Evolutionary conservation across 2,113 vertebrate genomes (phyloP).

Genomic region (Seriola rivoliana): DNA sequence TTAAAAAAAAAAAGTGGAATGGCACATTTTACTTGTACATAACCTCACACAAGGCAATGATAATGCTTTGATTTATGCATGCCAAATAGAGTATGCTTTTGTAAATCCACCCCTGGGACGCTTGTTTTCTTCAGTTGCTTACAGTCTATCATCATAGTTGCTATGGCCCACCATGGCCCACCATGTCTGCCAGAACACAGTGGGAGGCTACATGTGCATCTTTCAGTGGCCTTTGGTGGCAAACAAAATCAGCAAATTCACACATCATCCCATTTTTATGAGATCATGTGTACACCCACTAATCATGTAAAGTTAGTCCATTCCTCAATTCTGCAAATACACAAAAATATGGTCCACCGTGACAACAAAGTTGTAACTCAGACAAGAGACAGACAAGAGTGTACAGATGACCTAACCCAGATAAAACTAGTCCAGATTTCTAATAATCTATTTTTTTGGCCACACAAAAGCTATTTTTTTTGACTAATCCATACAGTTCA

Average conservation of each 20-base stretch:
- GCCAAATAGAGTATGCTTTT: background rate
- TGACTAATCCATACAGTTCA: constrained; percentile 64
- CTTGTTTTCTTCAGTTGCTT: constrained; percentile 18
- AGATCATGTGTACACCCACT: background rate
- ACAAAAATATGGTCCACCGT: background rate
- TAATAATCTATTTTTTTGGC: constrained; percentile 34
- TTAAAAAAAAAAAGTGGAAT: constrained; percentile 1
- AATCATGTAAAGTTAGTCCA: background rate
- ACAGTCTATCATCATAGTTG: background rate
- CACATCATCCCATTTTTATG: background rate
- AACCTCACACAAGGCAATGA: background rate
- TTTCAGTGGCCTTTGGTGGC: background rate
- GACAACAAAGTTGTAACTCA: background rate
- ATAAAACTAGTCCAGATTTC: constrained; percentile 16
- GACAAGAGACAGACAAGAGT: no score
- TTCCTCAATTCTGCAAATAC: background rate
- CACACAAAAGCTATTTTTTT: constrained; percentile 40
- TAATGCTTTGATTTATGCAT: background rate
- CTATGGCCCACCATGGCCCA: background rate
- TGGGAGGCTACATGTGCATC: background rate
- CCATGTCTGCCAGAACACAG: constrained; percentile 14
- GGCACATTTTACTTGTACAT: background rate
- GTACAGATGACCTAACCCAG: background rate
- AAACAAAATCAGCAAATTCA: constrained; percentile 1
- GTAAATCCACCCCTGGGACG: constrained; percentile 16